Evolutionary conservation across 2,888 invertebrate genomes (phyloP), one percentile per base, ranked within the genome.

Genomic region (Hemaris fuciformis): DNA sequence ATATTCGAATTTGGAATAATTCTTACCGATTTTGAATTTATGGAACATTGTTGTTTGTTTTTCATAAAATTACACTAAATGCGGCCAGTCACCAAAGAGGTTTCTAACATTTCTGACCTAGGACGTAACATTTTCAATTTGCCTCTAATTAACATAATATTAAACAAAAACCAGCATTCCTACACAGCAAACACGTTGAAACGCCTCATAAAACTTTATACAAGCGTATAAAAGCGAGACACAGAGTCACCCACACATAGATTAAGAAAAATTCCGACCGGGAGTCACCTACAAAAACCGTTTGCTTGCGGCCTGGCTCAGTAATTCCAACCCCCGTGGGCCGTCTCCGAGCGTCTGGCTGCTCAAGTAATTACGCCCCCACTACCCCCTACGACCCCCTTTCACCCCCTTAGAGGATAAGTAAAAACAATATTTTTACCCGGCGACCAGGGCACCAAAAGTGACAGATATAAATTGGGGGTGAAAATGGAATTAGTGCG

Each of bases 401-500:
- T 73, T 70, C 74, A 63, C 68, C 70, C 78, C 80, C 80, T 71
- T 69, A 67, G 74, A 81, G 89, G 89, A 89, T 91, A 91, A 90
- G 90, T 90, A 89, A 91, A 91, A 91, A 91, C 90, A 91, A 90
- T 91, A 91, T 91, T 91, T 91, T 90, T 90, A 88, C 89, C 84
- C 84, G 45, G 83, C 83, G 85, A 83, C 84, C 87, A 84, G 79
- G 81, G 79, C 85, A 85, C 82, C 88, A 85, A 83, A 87, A 90
- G 88, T 88, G 89, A 90, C 90, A 88, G 87, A 86, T 88, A 90
- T 89, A 90, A 89, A 89, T 89, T 89, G 88, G 84, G 84, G 80
- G 80, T 76, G 85, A 80, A 85, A 88, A 88, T 87, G 85, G 85
- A 85, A 89, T 89, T 88, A 89, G 88, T 83, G 83, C 80, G 80